A percentile compares a stretch with the other conserved stretches of the same genome.
Evolutionary conservation across 2,888 invertebrate species (phyloP).

Genomic region (Autographa pulchrina): DNA sequence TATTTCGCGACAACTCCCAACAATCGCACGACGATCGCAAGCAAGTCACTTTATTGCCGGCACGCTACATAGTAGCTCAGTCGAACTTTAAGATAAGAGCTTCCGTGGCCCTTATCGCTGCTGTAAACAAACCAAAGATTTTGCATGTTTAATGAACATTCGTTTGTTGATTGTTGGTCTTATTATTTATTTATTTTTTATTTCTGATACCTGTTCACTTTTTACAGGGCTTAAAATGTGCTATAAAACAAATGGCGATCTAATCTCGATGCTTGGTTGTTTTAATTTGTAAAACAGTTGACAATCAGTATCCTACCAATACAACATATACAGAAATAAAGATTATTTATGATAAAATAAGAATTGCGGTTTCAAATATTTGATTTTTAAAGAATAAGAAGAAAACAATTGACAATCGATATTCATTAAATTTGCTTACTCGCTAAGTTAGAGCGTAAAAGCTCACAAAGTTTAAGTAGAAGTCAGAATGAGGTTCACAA

Average conservation of each 20-base stretch:
- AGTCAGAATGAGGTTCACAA: not conserved
- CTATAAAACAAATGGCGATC: too few relatives aligned
- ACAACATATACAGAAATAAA: too few relatives aligned
- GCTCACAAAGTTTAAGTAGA: constrained; percentile 5
- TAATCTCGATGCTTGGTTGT: too few relatives aligned
- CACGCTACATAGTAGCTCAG: constrained; percentile 46
- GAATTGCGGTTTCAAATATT: too few relatives aligned
- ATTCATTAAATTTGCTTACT: too few relatives aligned
- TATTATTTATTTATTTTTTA: constrained; percentile 41
- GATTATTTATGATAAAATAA: too few relatives aligned
- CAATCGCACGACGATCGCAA: constrained; percentile 47
- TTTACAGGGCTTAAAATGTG: too few relatives aligned
- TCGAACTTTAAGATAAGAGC: constrained; percentile 59
- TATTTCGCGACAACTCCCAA: constrained; percentile 47
- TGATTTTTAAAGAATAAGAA: too few relatives aligned
- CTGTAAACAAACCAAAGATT: constrained; percentile 51
- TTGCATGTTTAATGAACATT: constrained; percentile 67
- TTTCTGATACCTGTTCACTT: not conserved
- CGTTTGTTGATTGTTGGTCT: constrained; percentile 47
- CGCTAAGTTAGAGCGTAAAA: not conserved
- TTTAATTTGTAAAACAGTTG: too few relatives aligned
- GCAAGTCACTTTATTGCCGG: constrained; percentile 50
- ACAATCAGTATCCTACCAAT: too few relatives aligned
- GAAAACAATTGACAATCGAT: too few relatives aligned
- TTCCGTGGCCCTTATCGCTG: constrained; percentile 55